Conservation (phyloP, 2,797 vertebrate species). For the Rhodeus uyekii region DNA sequence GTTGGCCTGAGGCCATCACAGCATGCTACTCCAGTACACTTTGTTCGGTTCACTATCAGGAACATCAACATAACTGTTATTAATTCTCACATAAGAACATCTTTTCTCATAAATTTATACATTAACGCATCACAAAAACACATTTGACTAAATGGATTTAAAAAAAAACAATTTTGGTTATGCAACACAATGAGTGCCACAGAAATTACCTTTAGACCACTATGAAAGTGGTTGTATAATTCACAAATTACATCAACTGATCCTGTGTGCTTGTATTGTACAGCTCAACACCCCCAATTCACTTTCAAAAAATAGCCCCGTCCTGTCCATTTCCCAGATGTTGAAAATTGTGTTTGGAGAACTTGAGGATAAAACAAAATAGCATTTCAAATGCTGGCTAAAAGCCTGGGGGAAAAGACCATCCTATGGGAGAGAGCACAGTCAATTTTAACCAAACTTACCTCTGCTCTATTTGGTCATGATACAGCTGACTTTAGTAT, state of each 20-base stretch:
- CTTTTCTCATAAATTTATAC: background rate
- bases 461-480: slow-evolving; percentile 27
- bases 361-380: slow-evolving; percentile 15
- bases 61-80: background rate
- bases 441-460: background rate
- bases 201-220: background rate
- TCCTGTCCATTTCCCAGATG: slow-evolving; percentile 29
- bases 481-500: background rate
- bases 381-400: slow-evolving; percentile 26
- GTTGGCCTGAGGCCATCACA: background rate
- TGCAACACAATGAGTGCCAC: background rate
- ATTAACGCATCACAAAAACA: background rate
- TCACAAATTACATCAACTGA: background rate
- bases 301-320: slow-evolving; percentile 42
- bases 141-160: background rate
- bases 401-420: background rate
- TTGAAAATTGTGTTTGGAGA: background rate
- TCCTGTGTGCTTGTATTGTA: background rate
- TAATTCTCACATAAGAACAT: background rate
- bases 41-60: background rate
- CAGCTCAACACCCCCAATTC: slow-evolving; percentile 5
- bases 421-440: background rate
- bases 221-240: background rate
- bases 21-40: background rate
- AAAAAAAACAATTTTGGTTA: background rate